Evolutionary conservation across 1,140 invertebrate genomes (phyloP).

Genomic region (Drosophila watanabei): DNA sequence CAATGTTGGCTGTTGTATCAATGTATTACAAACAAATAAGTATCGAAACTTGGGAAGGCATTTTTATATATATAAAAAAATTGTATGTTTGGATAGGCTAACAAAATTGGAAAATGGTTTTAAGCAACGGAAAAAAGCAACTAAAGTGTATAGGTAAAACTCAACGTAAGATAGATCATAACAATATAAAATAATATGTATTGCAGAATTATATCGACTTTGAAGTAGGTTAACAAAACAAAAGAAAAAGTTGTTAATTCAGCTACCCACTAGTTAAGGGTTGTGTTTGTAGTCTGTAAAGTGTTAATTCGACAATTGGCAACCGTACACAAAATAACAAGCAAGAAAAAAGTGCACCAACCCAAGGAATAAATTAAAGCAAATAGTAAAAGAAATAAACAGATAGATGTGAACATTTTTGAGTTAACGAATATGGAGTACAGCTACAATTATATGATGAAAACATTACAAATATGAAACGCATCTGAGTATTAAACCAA

Average conservation of each 20-base stretch:
- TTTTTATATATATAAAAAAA: conserved; percentile 21
- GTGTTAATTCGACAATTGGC: conserved; percentile 8
- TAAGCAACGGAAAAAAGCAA: conserved; percentile 26
- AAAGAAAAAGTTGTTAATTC: conserved; percentile 24
- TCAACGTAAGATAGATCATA: conserved; percentile 2
- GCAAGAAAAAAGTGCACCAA: conserved; percentile 6
- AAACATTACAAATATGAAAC: conserved; percentile 10
- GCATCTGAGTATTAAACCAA: conserved; percentile 58
- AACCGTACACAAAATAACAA: conserved; percentile 5
- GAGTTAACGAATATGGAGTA: conserved; percentile 14
- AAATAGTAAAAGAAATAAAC: conserved; percentile 2
- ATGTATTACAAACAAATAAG: conserved; percentile 17
- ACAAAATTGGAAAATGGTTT: conserved; percentile 14
- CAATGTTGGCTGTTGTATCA: conserved; percentile 45
- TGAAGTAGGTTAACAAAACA: not conserved
- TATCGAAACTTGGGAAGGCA: conserved; percentile 3
- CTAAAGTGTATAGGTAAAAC: conserved; percentile 6
- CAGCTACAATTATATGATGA: conserved; percentile 22
- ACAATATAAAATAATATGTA: conserved; percentile 6
- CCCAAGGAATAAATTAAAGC: not conserved
- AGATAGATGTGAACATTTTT: conserved; percentile 10
- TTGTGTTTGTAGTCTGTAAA: conserved; percentile 32
- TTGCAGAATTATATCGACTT: conserved; percentile 2
- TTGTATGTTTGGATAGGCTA: conserved; percentile 15
- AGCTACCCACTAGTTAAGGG: conserved; percentile 44